These are phyloP conservation scores for Takifugu flavidus DNA, from an alignment of 2,113 vertebrate species.

Conservation along the genomic window DNA sequence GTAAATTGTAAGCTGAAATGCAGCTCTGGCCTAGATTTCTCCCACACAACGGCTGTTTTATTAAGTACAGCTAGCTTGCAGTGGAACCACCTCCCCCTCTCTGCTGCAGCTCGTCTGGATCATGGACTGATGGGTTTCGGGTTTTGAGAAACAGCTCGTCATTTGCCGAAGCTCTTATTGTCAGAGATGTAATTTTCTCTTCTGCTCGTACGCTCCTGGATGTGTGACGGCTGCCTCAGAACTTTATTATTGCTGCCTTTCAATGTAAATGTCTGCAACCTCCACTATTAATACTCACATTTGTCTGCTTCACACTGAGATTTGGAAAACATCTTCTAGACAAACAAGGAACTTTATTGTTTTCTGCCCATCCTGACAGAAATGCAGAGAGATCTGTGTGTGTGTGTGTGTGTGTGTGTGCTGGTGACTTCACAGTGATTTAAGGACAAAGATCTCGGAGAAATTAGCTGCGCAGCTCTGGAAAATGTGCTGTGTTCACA, in stretches of 20 bases:
- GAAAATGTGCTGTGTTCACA: too few relatives aligned
- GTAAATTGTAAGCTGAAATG: constrained; percentile 48
- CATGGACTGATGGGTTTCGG: constrained; percentile 39
- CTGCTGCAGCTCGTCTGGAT: constrained; percentile 39
- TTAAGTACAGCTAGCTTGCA: constrained; percentile 40
- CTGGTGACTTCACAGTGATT: neutral
- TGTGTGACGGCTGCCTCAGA: neutral
- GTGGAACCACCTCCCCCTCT: constrained; percentile 42
- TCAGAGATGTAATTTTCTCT: constrained; percentile 12
- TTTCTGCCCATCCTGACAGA: constrained; percentile 20
- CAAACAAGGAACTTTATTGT: constrained; percentile 34
- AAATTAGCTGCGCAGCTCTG: too few relatives aligned
- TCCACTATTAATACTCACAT: constrained; percentile 28
- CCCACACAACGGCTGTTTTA: constrained; percentile 45
- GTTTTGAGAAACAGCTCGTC: constrained; percentile 23
- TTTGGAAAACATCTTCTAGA: constrained; percentile 22
- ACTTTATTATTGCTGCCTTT: constrained; percentile 5
- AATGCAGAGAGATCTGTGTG: constrained; percentile 17
- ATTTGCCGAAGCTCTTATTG: constrained; percentile 9
- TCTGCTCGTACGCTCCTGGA: constrained; percentile 6
- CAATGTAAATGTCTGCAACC: constrained; percentile 15
- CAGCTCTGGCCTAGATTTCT: constrained; percentile 52
- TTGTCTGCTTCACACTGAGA: constrained; percentile 26
- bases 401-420: constrained; percentile 1
- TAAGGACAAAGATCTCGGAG: too few relatives aligned